Conservation (phyloP, 2,888 invertebrate species). For the Cheilosia vulpina region DNA sequence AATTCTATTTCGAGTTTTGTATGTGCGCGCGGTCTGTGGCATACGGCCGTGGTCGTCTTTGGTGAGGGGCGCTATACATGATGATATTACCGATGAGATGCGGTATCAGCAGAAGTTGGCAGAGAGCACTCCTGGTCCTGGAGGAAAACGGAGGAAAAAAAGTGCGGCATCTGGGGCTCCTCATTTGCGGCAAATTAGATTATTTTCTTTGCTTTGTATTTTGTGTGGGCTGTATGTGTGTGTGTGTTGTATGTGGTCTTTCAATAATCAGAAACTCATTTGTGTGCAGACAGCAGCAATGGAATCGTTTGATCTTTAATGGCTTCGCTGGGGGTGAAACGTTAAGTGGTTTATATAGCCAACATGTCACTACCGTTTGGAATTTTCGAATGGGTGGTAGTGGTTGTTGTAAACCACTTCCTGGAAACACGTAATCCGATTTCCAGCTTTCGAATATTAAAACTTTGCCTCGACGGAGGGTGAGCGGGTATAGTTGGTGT, state of each 20-base stretch:
- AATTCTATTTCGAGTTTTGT: conserved; percentile 74
- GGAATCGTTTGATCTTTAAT: conserved; percentile 75
- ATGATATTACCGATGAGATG: conserved; percentile 59
- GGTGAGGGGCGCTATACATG: conserved; percentile 35
- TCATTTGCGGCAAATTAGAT: conserved; percentile 75
- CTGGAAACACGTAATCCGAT: conserved; percentile 67
- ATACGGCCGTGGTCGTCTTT: conserved; percentile 52
- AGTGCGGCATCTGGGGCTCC: conserved; percentile 62
- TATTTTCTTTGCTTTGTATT: conserved; percentile 55
- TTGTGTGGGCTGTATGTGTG: conserved; percentile 33
- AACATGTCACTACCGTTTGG: conserved; percentile 72
- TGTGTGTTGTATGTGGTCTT: conserved; percentile 33
- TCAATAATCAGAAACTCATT: conserved; percentile 75
- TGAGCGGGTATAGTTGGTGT: conserved; percentile 22
- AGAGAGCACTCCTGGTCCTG: conserved; percentile 47
- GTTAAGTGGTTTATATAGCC: conserved; percentile 73
- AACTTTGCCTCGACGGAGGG: conserved; percentile 7
- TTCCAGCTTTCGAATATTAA: conserved; percentile 54
- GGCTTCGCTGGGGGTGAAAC: conserved; percentile 75
- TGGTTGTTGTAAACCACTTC: conserved; percentile 66
- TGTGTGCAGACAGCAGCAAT: conserved; percentile 56
- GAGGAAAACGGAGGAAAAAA: conserved; percentile 23
- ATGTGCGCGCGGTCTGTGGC: conserved; percentile 64
- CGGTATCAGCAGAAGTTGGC: conserved; percentile 53
- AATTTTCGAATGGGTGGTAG: conserved; percentile 41